Percentiles rank a stretch among this genome's conserved stretches.
phyloP scores from a whole-genome alignment of 2,113 vertebrate species.

The Rhea americana region DNA sequence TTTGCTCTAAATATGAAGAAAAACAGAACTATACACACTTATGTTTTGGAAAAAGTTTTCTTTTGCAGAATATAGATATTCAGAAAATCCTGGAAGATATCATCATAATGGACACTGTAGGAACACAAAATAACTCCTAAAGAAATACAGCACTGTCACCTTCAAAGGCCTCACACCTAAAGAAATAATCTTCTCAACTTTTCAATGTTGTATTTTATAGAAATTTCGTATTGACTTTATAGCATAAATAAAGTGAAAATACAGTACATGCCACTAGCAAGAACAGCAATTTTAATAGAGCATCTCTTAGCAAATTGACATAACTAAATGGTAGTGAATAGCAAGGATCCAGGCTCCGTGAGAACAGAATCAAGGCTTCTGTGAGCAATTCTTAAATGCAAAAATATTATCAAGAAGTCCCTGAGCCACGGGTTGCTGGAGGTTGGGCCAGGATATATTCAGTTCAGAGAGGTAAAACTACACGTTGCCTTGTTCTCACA shows the following conservation, averaged over 20 bases:
- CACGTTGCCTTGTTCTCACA: neutral
- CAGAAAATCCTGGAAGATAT: neutral
- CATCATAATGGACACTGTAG: neutral
- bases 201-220: conserved; percentile 3
- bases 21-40: neutral
- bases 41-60: neutral
- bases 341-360: fast-evolving
- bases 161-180: neutral
- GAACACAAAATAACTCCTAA: neutral
- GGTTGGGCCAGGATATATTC: neutral
- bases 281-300: neutral
- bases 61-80: neutral
- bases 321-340: fast-evolving
- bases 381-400: fast-evolving
- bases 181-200: conserved; percentile 1
- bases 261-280: neutral
- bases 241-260: conserved; percentile 7
- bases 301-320: neutral
- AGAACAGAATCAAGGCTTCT: neutral
- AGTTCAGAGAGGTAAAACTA: neutral
- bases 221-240: neutral
- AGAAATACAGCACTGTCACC: neutral
- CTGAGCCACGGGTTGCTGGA: neutral
- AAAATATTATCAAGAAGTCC: neutral
- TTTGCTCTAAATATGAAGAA: conserved; percentile 58